These are phyloP conservation scores for Nansenia antarctica DNA, from an alignment of 2,113 vertebrate genomes.

Conservation along the genomic window DNA sequence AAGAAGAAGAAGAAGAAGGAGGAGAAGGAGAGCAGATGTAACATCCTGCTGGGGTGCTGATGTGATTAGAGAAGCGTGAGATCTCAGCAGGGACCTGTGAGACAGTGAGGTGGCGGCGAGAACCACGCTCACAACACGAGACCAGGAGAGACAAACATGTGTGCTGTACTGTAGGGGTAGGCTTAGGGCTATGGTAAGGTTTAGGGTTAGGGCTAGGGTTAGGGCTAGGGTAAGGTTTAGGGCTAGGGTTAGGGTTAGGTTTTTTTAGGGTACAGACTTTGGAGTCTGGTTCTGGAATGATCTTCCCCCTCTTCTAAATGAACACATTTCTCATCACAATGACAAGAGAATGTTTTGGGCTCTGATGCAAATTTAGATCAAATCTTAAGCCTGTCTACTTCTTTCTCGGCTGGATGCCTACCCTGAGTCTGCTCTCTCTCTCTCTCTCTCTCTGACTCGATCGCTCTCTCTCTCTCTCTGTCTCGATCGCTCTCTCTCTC, in stretches of 20 bases:
- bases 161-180: no score
- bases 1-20: constrained; percentile 43
- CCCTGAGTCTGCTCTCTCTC: not conserved
- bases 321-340: not conserved
- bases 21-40: constrained; percentile 33
- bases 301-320: no score
- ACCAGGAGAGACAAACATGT: no score
- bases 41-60: constrained; percentile 50
- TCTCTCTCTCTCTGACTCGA: constrained; percentile 18
- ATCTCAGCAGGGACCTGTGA: constrained; percentile 35
- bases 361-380: not conserved
- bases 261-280: no score
- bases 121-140: no score
- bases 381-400: no score
- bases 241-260: no score
- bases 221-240: no score
- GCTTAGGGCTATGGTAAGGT: no score
- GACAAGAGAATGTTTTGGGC: not conserved
- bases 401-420: not conserved
- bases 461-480: constrained; percentile 19
- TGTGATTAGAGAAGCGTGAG: constrained; percentile 36
- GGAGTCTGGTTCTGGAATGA: no score
- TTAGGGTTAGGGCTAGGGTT: no score
- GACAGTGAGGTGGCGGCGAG: constrained; percentile 34
- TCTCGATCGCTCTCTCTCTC: constrained; percentile 9